Evolutionary conservation across 2,888 invertebrate genomes (phyloP), one percentile per base, ranked within the genome.

Genomic region (Ichneumoninae sp.): DNA sequence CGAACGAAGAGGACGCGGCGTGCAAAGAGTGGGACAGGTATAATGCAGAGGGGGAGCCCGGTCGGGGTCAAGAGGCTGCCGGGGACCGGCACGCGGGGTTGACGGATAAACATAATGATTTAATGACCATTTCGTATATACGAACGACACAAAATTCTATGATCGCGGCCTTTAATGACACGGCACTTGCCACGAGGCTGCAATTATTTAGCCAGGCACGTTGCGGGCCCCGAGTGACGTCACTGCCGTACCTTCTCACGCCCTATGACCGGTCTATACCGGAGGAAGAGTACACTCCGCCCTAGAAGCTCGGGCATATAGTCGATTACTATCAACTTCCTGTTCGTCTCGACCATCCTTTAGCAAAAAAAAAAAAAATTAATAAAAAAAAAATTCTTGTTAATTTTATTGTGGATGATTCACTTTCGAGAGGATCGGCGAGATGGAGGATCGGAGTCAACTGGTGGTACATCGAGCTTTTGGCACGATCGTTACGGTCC

Each of bases 21-120:
- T 69, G 69, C 4, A 77, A 30, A 50, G 68, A 66, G 65, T 54
- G 81, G 54, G 76, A 52, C 70, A 47, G 74, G 63, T 50, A 80
- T 73, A 85, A 85, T 86, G 71, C 80, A 70, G 83, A 82, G 85
- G 80, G 85, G 40, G 76, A 44, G 65, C 57, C 65, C 65, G 74
- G 71, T 52, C 33, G 89, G 88, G 91, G 91, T 92, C 92, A 92
- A 91, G 89, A 91, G 92, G 91, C 91, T 91, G 91, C 90, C 86
- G 88, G 84, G 88, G 88, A 89, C 87, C 89, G 88, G 88, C 88
- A 88, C 87, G 87, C 88, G 69, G 91, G 90, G 91, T 92, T 92
- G 92, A 92, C 91, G 92, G 90, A 91, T 92, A 92, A 92, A 92
- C 89, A 93, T 92, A 92, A 93, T 92, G 92, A 93, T 92, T 92